Percentiles rank a stretch among this genome's conserved stretches.
These are phyloP conservation scores for Hippocampus zosterae DNA, from an alignment of 2,113 vertebrate species.

Conservation along the genomic window DNA sequence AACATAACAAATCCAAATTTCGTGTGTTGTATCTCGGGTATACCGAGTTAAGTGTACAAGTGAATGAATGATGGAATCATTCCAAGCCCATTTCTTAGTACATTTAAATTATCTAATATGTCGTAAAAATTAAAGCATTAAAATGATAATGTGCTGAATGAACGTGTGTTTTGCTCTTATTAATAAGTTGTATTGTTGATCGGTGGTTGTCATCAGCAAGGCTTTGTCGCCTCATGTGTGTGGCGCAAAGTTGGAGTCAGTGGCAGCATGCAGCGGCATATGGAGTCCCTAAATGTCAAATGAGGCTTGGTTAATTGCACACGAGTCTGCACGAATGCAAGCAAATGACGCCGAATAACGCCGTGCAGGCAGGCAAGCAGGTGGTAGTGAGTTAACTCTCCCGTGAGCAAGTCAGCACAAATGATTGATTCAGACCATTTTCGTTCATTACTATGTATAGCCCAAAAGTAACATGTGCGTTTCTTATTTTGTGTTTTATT, in stretches of 20 bases:
- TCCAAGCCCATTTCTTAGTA: background rate
- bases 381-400: slow-evolving; percentile 59
- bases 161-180: background rate
- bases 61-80: background rate
- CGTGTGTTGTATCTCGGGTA: background rate
- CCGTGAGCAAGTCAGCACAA: slow-evolving; percentile 66
- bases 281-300: slow-evolving; percentile 65
- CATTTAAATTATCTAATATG: background rate
- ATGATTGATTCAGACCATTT: slow-evolving; percentile 55
- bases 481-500: background rate
- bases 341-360: slow-evolving; percentile 70
- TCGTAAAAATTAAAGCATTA: background rate
- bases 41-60: background rate
- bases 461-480: slow-evolving; percentile 10
- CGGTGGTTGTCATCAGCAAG: slow-evolving; percentile 45
- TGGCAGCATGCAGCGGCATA: slow-evolving; percentile 58
- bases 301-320: slow-evolving; percentile 62
- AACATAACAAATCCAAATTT: background rate
- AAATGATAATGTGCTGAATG: background rate
- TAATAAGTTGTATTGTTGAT: too few relatives aligned
- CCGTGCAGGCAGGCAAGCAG: slow-evolving; percentile 10
- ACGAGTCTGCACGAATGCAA: slow-evolving; percentile 65
- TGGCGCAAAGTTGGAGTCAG: slow-evolving; percentile 48
- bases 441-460: slow-evolving; percentile 31
- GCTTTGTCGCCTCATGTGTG: slow-evolving; percentile 54